Evolutionary conservation across 2,888 invertebrate genomes (phyloP).

Genomic region (Caenorhabditis afra): DNA sequence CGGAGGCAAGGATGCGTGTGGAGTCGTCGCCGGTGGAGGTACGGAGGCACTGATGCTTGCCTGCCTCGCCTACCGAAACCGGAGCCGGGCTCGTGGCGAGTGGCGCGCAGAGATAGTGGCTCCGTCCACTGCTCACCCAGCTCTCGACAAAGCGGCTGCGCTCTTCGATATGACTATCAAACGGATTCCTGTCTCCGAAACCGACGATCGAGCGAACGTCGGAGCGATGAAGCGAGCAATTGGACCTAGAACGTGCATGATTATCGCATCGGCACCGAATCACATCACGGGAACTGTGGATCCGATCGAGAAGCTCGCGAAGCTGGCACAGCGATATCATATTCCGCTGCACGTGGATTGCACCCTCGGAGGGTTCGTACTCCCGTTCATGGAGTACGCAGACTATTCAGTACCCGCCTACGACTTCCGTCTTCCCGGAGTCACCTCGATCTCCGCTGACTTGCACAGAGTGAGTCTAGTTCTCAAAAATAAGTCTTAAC

Average conservation of each 20-base stretch:
- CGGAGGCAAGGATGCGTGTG: slow-evolving; percentile 88
- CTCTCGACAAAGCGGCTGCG: slow-evolving; percentile 84
- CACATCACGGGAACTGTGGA: slow-evolving; percentile 98
- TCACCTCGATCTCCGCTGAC: slow-evolving; percentile 96
- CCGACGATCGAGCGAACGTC: slow-evolving; percentile 57
- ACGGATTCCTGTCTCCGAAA: slow-evolving; percentile 50
- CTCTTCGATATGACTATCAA: slow-evolving; percentile 87
- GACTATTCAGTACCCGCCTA: slow-evolving; percentile 88
- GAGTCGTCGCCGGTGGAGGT: slow-evolving; percentile 92
- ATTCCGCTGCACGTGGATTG: slow-evolving; percentile 98
- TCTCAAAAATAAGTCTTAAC: neutral
- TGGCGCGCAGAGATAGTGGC: slow-evolving; percentile 88
- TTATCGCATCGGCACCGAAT: slow-evolving; percentile 95
- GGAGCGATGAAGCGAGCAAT: slow-evolving; percentile 61
- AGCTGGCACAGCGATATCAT: slow-evolving; percentile 84
- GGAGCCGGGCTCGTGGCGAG: slow-evolving; percentile 88
- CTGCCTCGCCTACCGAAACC: slow-evolving; percentile 90
- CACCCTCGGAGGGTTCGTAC: slow-evolving; percentile 95
- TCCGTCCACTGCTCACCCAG: slow-evolving; percentile 65
- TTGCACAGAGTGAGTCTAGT: slow-evolving; percentile 82
- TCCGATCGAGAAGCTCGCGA: slow-evolving; percentile 89
- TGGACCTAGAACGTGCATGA: slow-evolving; percentile 74
- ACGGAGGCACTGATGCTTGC: slow-evolving; percentile 98
- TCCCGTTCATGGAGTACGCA: slow-evolving; percentile 92
- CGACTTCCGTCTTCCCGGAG: slow-evolving; percentile 91